Conservation (phyloP, 92 coral and sea anemone genomes). For the Actinostola sp. region DNA sequence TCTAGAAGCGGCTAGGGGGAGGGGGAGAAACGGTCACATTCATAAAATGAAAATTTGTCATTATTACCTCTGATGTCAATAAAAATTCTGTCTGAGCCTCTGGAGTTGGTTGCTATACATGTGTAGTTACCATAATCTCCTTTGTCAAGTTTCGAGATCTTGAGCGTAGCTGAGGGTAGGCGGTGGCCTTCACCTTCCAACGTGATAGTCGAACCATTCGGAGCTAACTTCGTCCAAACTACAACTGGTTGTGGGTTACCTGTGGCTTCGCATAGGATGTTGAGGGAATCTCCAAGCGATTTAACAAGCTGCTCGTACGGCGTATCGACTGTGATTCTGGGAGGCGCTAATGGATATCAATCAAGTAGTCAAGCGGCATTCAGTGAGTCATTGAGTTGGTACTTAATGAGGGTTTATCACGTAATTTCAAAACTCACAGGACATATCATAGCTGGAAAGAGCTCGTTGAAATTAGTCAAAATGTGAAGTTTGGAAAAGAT, state of each 20-base stretch:
- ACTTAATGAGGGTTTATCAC: too few relatives aligned
- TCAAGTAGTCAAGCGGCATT: neutral
- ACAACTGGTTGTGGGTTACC: constrained; percentile 54
- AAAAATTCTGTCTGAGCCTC: constrained; percentile 17
- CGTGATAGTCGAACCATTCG: constrained; percentile 14
- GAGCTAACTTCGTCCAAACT: constrained; percentile 28
- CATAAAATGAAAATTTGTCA: neutral
- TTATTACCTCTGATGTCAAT: constrained; percentile 24
- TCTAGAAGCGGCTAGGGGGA: too few relatives aligned
- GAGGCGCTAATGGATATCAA: constrained; percentile 14
- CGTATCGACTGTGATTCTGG: constrained; percentile 5
- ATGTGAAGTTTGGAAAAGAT: too few relatives aligned
- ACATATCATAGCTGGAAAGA: too few relatives aligned
- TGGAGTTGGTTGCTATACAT: constrained; percentile 54
- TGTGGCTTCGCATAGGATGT: constrained; percentile 36
- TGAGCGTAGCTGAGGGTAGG: constrained; percentile 3
- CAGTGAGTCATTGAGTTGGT: too few relatives aligned
- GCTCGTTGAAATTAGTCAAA: too few relatives aligned
- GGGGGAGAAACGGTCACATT: too few relatives aligned
- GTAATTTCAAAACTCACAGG: too few relatives aligned
- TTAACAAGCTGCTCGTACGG: neutral
- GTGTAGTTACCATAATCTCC: constrained; percentile 54
- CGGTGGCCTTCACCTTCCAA: constrained; percentile 7
- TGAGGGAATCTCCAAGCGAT: constrained; percentile 13
- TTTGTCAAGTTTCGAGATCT: constrained; percentile 8